phyloP scores from a whole-genome alignment of 2,888 invertebrate genomes.

The Philereme vetulata region DNA sequence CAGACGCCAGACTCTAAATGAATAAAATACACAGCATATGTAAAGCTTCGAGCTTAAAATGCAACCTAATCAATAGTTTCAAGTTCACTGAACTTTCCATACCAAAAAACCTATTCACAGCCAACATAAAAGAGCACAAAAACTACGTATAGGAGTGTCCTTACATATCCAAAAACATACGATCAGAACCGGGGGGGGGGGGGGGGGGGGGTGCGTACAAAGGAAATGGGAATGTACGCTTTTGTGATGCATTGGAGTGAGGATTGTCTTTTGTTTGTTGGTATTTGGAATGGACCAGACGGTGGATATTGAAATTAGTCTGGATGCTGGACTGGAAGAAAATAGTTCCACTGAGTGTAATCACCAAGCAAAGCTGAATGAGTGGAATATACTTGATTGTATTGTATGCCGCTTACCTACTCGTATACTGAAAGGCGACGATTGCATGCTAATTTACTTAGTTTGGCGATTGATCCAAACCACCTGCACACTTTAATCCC shows the following conservation, averaged over 20 bases:
- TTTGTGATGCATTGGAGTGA: constrained; percentile 62
- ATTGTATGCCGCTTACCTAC: no score
- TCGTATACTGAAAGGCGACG: no score
- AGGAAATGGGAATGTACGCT: constrained; percentile 52
- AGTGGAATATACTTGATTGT: no score
- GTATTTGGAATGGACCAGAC: constrained; percentile 22
- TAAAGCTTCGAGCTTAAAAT: not conserved
- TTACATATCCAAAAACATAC: constrained; percentile 41
- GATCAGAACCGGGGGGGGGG: constrained; percentile 50
- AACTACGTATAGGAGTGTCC: constrained; percentile 51
- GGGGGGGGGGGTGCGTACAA: constrained; percentile 49
- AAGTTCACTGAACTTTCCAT: constrained; percentile 43
- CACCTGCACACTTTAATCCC: no score
- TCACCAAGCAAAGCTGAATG: no score
- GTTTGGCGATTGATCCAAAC: no score
- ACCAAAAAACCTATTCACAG: constrained; percentile 40
- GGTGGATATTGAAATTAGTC: constrained; percentile 19
- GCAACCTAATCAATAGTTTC: constrained; percentile 26
- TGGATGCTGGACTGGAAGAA: not conserved
- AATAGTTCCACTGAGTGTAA: not conserved
- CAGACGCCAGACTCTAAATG: no score
- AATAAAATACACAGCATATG: no score
- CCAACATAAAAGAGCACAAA: constrained; percentile 36
- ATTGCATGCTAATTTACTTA: no score
- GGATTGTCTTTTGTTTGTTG: constrained; percentile 49